phyloP scores from a whole-genome alignment of 1,140 invertebrate genomes.

The Drosophila elegans region DNA sequence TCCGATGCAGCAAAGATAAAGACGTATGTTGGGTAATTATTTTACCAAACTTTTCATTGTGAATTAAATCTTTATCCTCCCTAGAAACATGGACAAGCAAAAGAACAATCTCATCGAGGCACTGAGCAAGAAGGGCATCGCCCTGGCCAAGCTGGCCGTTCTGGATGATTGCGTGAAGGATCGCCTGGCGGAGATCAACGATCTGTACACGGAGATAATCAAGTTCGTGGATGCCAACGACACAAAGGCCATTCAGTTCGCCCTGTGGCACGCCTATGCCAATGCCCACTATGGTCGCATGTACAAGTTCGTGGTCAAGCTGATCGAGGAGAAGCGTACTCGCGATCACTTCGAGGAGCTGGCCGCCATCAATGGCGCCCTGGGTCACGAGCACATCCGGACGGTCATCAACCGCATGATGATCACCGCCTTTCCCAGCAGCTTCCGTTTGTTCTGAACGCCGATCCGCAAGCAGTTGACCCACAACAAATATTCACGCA shows the following conservation, averaged over 20 bases:
- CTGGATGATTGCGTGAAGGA: constrained; percentile 84
- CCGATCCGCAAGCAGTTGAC: constrained; percentile 2
- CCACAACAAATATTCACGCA: constrained; percentile 40
- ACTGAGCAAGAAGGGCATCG: constrained; percentile 90
- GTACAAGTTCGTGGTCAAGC: constrained; percentile 90
- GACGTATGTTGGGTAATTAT: constrained; percentile 85
- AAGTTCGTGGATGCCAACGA: constrained; percentile 93
- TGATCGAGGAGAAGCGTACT: constrained; percentile 91
- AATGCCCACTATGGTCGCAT: constrained; percentile 92
- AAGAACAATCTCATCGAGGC: constrained; percentile 92
- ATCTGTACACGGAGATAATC: constrained; percentile 89
- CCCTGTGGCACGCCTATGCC: constrained; percentile 92
- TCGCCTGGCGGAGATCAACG: constrained; percentile 87
- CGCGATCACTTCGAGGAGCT: constrained; percentile 91
- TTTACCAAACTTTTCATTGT: no score
- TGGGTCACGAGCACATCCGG: constrained; percentile 90
- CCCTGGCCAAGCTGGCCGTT: constrained; percentile 88
- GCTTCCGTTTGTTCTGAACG: constrained; percentile 79
- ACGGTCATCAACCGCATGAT: constrained; percentile 82
- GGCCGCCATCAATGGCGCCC: constrained; percentile 87
- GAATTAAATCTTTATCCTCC: constrained; percentile 13
- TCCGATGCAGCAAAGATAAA: constrained; percentile 92
- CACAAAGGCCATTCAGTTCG: constrained; percentile 90
- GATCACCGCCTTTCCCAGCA: constrained; percentile 68
- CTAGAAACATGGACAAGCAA: constrained; percentile 93